Evolutionary conservation across 2,113 vertebrate genomes (phyloP).

Genomic region (Spea bombifrons): DNA sequence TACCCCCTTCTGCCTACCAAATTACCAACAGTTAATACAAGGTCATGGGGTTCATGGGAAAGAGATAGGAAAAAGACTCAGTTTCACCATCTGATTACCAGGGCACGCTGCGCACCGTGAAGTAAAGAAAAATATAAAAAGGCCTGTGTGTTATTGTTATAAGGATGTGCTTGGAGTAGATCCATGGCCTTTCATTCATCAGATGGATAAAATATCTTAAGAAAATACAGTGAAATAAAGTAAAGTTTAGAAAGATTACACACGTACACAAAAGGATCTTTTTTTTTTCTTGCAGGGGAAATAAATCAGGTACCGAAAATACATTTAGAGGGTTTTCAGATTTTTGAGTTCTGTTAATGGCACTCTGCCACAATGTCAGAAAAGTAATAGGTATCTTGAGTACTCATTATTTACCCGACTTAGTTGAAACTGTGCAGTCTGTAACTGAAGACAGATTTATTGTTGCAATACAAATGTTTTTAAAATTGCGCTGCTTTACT

Average conservation of each 20-base stretch:
- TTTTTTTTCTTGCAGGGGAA: constrained; percentile 29
- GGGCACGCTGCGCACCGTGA: constrained; percentile 48
- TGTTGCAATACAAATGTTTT: constrained; percentile 40
- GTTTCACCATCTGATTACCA: constrained; percentile 59
- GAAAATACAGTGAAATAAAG: constrained; percentile 11
- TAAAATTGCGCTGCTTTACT: constrained; percentile 31
- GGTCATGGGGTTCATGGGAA: constrained; percentile 49
- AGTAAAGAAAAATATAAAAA: constrained; percentile 49
- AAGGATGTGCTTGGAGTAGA: constrained; percentile 20
- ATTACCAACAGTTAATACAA: constrained; percentile 39
- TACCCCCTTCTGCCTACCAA: constrained; percentile 21
- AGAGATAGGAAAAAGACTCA: constrained; percentile 52
- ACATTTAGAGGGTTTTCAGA: constrained; percentile 45
- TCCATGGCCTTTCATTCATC: constrained; percentile 13
- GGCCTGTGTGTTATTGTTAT: constrained; percentile 23
- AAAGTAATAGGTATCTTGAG: constrained; percentile 46
- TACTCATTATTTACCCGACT: constrained; percentile 47
- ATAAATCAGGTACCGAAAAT: constrained; percentile 44
- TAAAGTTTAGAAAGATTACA: constrained; percentile 9
- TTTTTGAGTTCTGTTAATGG: constrained; percentile 48
- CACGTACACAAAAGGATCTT: constrained; percentile 12
- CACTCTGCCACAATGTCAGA: constrained; percentile 45
- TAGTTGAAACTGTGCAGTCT: constrained; percentile 46
- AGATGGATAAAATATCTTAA: constrained; percentile 27
- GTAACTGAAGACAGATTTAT: constrained; percentile 46